phyloP scores from a whole-genome alignment of 2,113 vertebrate genomes.

The Colaptes auratus region DNA sequence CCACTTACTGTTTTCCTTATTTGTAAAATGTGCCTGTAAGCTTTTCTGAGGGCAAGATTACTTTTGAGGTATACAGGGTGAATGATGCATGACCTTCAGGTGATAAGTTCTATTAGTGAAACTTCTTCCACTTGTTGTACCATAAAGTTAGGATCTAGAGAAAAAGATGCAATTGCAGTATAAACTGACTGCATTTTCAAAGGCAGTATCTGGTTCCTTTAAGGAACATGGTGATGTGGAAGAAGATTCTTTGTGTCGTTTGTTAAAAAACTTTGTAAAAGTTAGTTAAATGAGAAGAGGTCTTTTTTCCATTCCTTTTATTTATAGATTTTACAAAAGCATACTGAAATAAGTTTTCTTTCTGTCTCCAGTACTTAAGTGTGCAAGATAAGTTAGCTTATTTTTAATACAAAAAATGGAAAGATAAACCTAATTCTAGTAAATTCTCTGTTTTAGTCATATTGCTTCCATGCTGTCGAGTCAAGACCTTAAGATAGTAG shows the following conservation, averaged over 20 bases:
- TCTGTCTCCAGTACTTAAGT: not conserved
- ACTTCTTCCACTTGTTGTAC: not conserved
- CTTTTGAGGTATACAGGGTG: not conserved
- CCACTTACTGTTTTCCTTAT: not conserved
- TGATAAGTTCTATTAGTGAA: not conserved
- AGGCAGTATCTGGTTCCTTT: not conserved
- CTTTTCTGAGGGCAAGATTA: not conserved
- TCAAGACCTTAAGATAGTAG: conserved; percentile 99
- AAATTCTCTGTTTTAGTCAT: conserved; percentile 84
- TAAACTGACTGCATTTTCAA: not conserved
- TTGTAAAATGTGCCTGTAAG: not conserved
- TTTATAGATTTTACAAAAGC: not conserved
- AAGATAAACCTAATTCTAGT: not conserved
- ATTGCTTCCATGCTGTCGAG: conserved; percentile 99
- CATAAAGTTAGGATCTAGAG: not conserved
- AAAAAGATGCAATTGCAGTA: not conserved
- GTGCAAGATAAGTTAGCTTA: not conserved
- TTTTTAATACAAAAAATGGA: not conserved
- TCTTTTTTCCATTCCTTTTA: not conserved
- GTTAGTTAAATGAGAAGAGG: not conserved
- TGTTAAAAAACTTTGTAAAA: not conserved
- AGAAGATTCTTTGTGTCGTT: not conserved
- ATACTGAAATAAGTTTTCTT: not conserved
- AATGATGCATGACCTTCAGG: not conserved
- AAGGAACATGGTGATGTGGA: not conserved